These are phyloP conservation scores for Papilio helenus DNA, from an alignment of 1,140 invertebrate species.

Conservation along the genomic window DNA sequence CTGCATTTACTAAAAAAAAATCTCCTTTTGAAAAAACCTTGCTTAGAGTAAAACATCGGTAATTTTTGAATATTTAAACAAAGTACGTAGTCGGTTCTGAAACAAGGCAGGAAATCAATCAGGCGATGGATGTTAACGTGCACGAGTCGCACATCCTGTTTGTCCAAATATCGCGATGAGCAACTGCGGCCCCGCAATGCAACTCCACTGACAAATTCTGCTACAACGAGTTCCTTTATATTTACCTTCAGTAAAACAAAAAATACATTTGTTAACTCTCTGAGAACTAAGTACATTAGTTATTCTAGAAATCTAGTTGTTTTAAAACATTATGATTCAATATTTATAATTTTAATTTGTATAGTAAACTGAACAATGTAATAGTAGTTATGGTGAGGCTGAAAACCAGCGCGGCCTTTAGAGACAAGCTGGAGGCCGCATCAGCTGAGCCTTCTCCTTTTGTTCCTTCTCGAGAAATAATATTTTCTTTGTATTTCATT, in stretches of 20 bases:
- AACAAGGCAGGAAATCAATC: constrained; percentile 39
- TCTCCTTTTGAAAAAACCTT: too few species aligned
- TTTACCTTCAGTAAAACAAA: constrained; percentile 23
- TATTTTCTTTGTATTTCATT: too few species aligned
- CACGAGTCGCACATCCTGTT: constrained; percentile 60
- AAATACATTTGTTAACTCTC: neutral
- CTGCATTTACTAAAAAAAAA: too few species aligned
- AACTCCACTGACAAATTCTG: neutral
- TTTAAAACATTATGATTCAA: too few species aligned
- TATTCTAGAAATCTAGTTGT: neutral
- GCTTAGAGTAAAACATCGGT: neutral
- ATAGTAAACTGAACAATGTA: too few species aligned
- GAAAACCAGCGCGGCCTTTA: too few species aligned
- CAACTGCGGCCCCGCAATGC: constrained; percentile 38
- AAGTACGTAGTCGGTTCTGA: neutral
- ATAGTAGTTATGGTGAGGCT: too few species aligned
- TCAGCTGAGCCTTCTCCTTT: neutral
- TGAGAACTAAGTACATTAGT: neutral
- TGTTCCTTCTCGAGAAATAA: too few species aligned
- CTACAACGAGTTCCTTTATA: constrained; percentile 17
- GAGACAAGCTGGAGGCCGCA: too few species aligned
- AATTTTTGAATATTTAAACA: neutral
- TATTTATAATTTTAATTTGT: too few species aligned
- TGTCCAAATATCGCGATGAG: constrained; percentile 54
- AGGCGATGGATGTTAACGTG: constrained; percentile 51